Evolutionary conservation across 2,797 vertebrate genomes (phyloP).

Genomic region (Alauda arvensis): DNA sequence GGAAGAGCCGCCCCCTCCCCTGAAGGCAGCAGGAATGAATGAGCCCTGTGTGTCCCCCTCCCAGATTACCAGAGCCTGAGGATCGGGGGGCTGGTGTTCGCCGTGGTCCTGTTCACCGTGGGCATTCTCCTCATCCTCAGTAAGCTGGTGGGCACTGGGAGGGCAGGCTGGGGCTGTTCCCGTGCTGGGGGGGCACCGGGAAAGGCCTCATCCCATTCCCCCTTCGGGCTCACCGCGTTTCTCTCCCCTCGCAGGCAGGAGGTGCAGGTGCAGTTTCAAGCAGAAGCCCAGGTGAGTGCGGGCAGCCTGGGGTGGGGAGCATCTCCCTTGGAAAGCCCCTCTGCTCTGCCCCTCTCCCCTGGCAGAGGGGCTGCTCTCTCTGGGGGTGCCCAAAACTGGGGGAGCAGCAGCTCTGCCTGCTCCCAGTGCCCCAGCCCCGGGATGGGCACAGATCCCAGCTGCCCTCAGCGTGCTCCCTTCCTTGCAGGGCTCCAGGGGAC

Average conservation of each 20-base stretch:
- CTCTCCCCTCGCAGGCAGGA: conserved; percentile 79
- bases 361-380: background rate
- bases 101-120: conserved; percentile 88
- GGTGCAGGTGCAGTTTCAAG: conserved; percentile 82
- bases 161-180: background rate
- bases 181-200: background rate
- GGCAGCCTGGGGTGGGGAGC: background rate
- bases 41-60: background rate
- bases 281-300: conserved; percentile 76
- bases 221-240: accelerated
- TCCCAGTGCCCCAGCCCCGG: background rate
- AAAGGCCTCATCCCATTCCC: background rate
- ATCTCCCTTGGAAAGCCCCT: background rate
- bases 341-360: accelerated
- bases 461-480: background rate
- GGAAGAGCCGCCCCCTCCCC: background rate
- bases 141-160: conserved; percentile 61
- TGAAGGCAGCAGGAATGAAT: background rate
- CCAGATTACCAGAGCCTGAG: conserved; percentile 92
- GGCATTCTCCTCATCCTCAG: conserved; percentile 95
- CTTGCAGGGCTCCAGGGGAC: conserved; percentile 82
- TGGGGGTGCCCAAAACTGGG: background rate
- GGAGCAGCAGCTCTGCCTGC: background rate
- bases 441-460: background rate
- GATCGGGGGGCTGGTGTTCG: conserved; percentile 90